Percentiles rank a stretch among this genome's conserved stretches.
Conservation (phyloP, 2,113 vertebrate species). For the Notarius quadriscutis region DNA sequence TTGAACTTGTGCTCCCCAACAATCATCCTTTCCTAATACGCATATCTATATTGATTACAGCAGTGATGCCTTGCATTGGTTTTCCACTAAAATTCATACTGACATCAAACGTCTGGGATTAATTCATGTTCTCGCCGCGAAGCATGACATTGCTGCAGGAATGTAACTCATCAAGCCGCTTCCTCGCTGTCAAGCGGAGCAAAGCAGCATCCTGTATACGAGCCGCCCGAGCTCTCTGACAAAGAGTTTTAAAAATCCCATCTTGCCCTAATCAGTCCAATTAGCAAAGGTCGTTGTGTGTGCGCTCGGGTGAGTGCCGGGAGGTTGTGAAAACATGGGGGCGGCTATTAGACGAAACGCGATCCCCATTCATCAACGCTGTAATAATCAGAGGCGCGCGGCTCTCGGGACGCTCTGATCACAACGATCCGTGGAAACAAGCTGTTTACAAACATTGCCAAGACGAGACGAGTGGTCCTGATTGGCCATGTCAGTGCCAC, state of each 20-base stretch:
- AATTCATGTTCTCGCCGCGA: constrained; percentile 39
- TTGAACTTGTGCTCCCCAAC: constrained; percentile 24
- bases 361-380: constrained; percentile 87
- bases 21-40: constrained; percentile 14
- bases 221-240: constrained; percentile 60
- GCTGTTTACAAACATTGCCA: constrained; percentile 89
- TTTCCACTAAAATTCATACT: constrained; percentile 26
- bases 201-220: constrained; percentile 45
- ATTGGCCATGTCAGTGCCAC: constrained; percentile 66
- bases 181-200: constrained; percentile 61
- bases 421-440: constrained; percentile 81
- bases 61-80: constrained; percentile 11
- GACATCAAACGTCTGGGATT: constrained; percentile 49
- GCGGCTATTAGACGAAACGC: constrained; percentile 85
- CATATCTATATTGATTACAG: constrained; percentile 33
- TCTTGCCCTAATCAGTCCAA: constrained; percentile 93
- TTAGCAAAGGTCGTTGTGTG: constrained; percentile 86
- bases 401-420: constrained; percentile 73
- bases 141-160: constrained; percentile 60
- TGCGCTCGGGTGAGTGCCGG: constrained; percentile 82
- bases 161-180: constrained; percentile 68
- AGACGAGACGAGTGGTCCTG: constrained; percentile 69
- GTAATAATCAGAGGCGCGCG: constrained; percentile 72
- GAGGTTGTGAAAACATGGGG: constrained; percentile 89
- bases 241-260: constrained; percentile 77